These are phyloP conservation scores for Temnothorax nylanderi DNA, from an alignment of 1,140 invertebrate species.

Conservation along the genomic window DNA sequence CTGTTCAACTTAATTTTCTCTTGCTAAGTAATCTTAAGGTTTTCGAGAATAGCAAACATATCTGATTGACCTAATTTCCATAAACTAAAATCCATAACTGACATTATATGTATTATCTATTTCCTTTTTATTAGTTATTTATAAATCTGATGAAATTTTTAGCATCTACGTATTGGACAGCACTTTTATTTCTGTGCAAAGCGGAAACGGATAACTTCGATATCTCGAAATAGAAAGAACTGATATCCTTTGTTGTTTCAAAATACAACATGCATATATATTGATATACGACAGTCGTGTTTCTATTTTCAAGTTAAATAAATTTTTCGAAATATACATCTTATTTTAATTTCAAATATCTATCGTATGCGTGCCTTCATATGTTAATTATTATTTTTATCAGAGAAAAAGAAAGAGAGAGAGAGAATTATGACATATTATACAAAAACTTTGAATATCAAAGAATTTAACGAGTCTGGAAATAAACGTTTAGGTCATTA, in stretches of 20 bases:
- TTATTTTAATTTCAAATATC: neutral
- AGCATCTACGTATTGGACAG: neutral
- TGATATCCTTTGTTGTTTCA: constrained; percentile 8
- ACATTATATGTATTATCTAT: neutral
- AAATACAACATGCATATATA: constrained; percentile 2
- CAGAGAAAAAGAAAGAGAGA: neutral
- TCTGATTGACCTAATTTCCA: neutral
- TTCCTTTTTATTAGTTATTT: neutral
- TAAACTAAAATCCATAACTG: neutral
- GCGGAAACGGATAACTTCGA: neutral
- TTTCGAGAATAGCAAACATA: neutral
- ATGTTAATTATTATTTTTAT: constrained; percentile 14
- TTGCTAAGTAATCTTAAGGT: neutral
- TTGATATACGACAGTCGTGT: neutral
- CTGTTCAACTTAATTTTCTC: constrained; percentile 11
- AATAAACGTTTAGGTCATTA: constrained; percentile 35
- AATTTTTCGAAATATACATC: neutral
- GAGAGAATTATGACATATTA: neutral
- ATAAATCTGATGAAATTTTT: neutral
- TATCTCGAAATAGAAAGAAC: neutral
- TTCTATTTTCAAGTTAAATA: neutral
- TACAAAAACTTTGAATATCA: neutral
- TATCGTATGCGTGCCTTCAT: neutral
- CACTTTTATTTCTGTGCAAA: neutral
- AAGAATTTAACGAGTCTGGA: neutral